phyloP scores from a whole-genome alignment of 2,888 invertebrate species.

The Drosophila yooni region DNA sequence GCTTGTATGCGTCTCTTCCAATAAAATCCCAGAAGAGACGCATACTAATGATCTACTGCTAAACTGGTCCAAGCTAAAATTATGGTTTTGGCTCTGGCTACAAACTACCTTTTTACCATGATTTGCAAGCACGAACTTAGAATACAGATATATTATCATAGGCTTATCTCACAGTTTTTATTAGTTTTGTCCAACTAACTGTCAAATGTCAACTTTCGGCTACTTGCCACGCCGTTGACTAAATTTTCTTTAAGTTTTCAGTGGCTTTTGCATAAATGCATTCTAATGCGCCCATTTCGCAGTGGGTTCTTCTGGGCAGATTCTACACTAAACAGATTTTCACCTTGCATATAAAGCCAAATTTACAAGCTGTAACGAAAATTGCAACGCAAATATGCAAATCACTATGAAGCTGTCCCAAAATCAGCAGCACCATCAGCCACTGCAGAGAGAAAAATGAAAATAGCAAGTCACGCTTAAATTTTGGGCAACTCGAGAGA shows the following conservation, averaged over 20 bases:
- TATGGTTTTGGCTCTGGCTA: neutral
- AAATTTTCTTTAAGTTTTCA: conserved; percentile 55
- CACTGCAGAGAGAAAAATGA: conserved; percentile 6
- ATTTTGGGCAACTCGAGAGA: conserved; percentile 12
- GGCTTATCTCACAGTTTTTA: neutral
- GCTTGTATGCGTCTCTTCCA: neutral
- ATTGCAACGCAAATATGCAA: conserved; percentile 76
- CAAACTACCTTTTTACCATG: neutral
- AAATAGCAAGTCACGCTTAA: conserved; percentile 30
- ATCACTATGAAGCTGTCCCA: conserved; percentile 33
- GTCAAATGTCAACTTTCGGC: conserved; percentile 36
- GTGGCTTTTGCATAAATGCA: conserved; percentile 74
- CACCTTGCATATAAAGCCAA: conserved; percentile 70
- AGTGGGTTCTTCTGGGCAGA: neutral
- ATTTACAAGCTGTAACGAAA: conserved; percentile 75
- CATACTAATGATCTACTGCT: neutral
- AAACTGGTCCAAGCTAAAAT: neutral
- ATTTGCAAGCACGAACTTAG: neutral
- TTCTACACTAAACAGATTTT: conserved; percentile 72
- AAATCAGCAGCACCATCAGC: conserved; percentile 11
- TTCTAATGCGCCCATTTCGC: conserved; percentile 60
- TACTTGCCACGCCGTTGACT: conserved; percentile 53
- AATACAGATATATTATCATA: neutral
- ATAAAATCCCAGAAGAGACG: neutral
- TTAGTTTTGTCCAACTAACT: conserved; percentile 7